Evolutionary conservation across 2,888 invertebrate genomes (phyloP), one percentile per base, ranked within the genome.

Genomic region (Agrilus cyanescens): DNA sequence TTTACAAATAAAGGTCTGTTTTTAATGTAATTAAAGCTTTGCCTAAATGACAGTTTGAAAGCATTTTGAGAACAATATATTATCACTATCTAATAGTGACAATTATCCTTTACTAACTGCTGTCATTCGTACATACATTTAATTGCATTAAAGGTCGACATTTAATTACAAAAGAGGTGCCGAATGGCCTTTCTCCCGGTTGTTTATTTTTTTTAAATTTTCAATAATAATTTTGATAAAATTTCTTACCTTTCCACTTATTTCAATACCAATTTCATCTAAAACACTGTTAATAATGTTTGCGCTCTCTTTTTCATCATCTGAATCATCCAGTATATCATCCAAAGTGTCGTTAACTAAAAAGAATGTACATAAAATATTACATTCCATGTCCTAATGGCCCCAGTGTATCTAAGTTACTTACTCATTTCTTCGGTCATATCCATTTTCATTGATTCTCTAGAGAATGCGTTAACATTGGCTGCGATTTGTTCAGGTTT

Each of bases 251-350:
- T 90, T 87, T 57, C 87, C 88, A 51, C 85, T 84, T 49, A 91
- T 82, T 68, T 95, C 94, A 65, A 95, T 94, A 49, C 94, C 94
- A 57, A 95, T 94, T 70, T 95, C 94, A 69, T 94, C 94, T n/a
- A 94, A 73, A 32, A 94, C 90, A 68, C 88, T 78, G 58, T 75
- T 80, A n/a, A 94, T 84, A 67, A 95, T 80, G 50, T 82, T 81
- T 59, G 91, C 87, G 56, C 82, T 76, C 65, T 93, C 91, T 52
- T 85, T 83, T 63, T 94, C 93, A 65, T 94, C 94, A 0, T 83
- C 93, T 8, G 89, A 89, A 56, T 88, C 91, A 32, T 76, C 78
- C 55, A 94, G 71, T 57, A 94, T 87, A 57, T 90, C 89, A 66
- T 93, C 91, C 51, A 94, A 67, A 0, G 89, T 85, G 45, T 94